Evolutionary conservation across 2,888 invertebrate species (phyloP), one percentile per base, ranked within the genome.

Genomic region (Lagria hirta): DNA sequence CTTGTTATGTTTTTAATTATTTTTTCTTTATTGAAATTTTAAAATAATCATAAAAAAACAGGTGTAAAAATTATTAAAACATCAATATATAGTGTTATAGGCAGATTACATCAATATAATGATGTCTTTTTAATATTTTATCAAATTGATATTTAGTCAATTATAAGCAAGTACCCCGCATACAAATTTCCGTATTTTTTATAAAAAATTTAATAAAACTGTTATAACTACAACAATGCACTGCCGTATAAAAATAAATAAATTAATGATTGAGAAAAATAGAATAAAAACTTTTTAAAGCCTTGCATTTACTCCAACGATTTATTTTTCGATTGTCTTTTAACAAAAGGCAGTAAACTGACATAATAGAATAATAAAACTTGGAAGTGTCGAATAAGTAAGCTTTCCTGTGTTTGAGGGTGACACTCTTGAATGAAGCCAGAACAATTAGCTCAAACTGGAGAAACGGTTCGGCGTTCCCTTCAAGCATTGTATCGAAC

Each of bases 291-390:
- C 22, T 5, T 18, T 8, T 23, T 33, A 10, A 36, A 38, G 23
- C 41, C 41, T 18, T 27, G 28, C 20, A 27, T 34, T 35, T 34
- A 10, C 23, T 20, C 18, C 26, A 33, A 35, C 23, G 29, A 24
- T 43, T 43, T 37, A 43, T 37, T 43, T 36, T 37, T 26, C 47
- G 37, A 42, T 32, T 37, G 41, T 26, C 22, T 33, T 30, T 12
- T 28, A 17, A 47, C 47, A 47, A 47, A 47, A 42, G 42, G 33
- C 47, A 32, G 30, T 47, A 42, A 47, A 47, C 32, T 47, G 37
- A 37, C 37, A 38, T 48, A 38, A 48, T 43, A 38, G 48, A 48
- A 48, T 48, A 48, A 48, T 48, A 48, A 48, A 48, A 48, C 48
- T 43, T 28, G 48, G 38, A 48, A 48, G 43, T 48, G 43, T 43